Percentiles rank a stretch among this genome's conserved stretches.
Conservation (phyloP, 2,888 invertebrate genomes). For the Azorinus chamasolen region DNA sequence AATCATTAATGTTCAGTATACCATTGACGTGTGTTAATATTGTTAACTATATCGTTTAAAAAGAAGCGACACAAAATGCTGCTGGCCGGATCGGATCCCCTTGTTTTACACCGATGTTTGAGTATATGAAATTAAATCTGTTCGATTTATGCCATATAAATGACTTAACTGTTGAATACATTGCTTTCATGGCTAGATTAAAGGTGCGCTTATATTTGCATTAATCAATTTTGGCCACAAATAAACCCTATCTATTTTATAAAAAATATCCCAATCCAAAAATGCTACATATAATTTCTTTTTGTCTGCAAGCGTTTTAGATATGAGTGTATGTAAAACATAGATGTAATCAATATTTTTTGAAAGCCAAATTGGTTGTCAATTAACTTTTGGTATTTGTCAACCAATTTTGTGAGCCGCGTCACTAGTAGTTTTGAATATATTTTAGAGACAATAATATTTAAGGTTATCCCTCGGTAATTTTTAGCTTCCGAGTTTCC, state of each 20-base stretch:
- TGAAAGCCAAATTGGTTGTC: too few species aligned
- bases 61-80: slow-evolving; percentile 22
- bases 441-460: slow-evolving; percentile 25
- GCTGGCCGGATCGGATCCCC: slow-evolving; percentile 39
- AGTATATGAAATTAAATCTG: slow-evolving; percentile 16
- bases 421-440: slow-evolving; percentile 29
- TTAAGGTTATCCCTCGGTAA: slow-evolving; percentile 20
- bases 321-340: slow-evolving; percentile 30
- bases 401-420: slow-evolving; percentile 17
- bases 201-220: too few species aligned
- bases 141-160: slow-evolving; percentile 22
- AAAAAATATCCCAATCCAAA: slow-evolving; percentile 36
- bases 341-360: slow-evolving; percentile 32
- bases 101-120: slow-evolving; percentile 39
- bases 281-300: too few species aligned
- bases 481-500: slow-evolving; percentile 5
- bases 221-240: slow-evolving; percentile 27
- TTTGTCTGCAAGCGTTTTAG: too few species aligned
- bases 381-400: slow-evolving; percentile 19
- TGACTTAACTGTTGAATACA: slow-evolving; percentile 33
- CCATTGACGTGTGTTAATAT: too few species aligned
- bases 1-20: too few species aligned
- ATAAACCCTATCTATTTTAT: slow-evolving; percentile 19
- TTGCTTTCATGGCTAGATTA: slow-evolving; percentile 24
- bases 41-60: too few species aligned